phyloP scores from a whole-genome alignment of 2,113 vertebrate species.

The Ovis aries region DNA sequence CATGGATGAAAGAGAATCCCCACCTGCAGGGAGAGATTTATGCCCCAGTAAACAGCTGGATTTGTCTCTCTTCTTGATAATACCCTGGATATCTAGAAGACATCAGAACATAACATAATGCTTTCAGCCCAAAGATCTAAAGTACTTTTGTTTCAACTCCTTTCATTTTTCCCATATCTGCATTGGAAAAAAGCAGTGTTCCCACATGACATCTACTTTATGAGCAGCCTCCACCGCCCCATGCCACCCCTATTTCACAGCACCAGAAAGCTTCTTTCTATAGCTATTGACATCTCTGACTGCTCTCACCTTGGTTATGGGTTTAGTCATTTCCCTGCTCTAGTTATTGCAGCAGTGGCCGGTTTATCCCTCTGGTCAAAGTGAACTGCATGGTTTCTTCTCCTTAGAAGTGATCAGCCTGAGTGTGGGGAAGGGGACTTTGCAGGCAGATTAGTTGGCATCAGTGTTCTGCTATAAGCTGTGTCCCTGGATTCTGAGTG shows the following conservation, averaged over 20 bases:
- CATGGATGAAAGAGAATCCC: background rate
- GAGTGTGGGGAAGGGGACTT: background rate
- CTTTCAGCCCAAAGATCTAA: background rate
- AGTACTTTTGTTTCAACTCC: background rate
- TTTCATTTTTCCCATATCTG: background rate
- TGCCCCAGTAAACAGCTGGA: background rate
- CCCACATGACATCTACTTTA: background rate
- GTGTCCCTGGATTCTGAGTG: background rate
- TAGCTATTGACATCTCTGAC: background rate
- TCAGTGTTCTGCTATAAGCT: background rate
- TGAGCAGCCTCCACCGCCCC: background rate
- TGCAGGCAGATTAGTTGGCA: background rate
- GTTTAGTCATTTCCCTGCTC: background rate
- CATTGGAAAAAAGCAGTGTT: background rate
- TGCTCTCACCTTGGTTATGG: background rate
- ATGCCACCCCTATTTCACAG: background rate
- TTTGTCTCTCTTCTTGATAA: background rate
- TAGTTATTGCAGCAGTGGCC: background rate
- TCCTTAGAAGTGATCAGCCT: background rate
- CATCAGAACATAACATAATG: background rate
- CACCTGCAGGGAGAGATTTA: background rate
- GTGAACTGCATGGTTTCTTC: background rate
- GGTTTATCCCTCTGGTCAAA: background rate
- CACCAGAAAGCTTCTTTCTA: background rate
- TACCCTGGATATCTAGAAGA: background rate